Conservation (phyloP, 2,113 vertebrate species). For the Neolamprologus fasciatus region DNA sequence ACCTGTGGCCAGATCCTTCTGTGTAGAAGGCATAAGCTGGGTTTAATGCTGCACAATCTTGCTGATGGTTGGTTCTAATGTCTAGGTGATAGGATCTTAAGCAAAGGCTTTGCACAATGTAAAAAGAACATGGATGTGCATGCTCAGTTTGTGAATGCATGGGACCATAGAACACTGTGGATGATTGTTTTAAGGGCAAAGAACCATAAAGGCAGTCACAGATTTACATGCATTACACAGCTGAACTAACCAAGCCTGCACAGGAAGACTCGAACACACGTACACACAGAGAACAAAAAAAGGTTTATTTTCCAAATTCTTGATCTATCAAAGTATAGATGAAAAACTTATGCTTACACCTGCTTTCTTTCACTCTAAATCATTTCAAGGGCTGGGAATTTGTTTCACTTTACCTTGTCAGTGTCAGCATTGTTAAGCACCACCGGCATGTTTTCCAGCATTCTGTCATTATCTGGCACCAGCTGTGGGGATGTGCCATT, state of each 20-base stretch:
- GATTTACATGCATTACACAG: slow-evolving; percentile 16
- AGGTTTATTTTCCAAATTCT: background rate
- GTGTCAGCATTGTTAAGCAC: slow-evolving; percentile 76
- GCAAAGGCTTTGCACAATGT: slow-evolving; percentile 3
- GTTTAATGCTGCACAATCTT: slow-evolving; percentile 29
- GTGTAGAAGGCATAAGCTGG: slow-evolving; percentile 28
- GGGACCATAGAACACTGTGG: background rate
- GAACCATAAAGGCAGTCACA: background rate
- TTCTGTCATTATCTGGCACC: slow-evolving; percentile 69
- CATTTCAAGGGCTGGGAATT: background rate
- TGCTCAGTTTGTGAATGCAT: background rate
- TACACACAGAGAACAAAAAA: background rate
- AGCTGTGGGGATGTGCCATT: slow-evolving; percentile 65
- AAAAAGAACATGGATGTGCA: slow-evolving; percentile 4
- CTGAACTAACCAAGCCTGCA: background rate
- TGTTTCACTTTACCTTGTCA: slow-evolving; percentile 75
- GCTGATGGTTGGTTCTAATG: slow-evolving; percentile 16
- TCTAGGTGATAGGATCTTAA: slow-evolving; percentile 37
- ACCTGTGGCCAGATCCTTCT: slow-evolving; percentile 28
- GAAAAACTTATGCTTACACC: background rate
- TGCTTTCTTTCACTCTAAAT: background rate
- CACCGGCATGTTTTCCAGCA: slow-evolving; percentile 56
- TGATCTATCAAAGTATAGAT: background rate
- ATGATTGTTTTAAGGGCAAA: slow-evolving; percentile 10
- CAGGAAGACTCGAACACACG: background rate